Conservation (phyloP, 2,888 invertebrate genomes). For the Sminthurides aquaticus region DNA sequence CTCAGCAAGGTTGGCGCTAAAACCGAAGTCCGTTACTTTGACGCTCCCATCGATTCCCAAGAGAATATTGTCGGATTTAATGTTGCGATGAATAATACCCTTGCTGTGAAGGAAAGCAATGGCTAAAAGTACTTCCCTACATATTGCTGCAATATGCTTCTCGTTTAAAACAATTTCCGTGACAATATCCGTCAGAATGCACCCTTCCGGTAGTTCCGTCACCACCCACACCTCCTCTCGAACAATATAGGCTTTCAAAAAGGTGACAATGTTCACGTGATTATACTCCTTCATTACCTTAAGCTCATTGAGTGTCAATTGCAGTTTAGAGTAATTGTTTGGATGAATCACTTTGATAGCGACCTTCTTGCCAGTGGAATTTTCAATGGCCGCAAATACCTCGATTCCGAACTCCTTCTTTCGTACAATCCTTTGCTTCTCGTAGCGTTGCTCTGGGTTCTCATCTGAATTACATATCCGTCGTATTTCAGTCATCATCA, state of each 20-base stretch:
- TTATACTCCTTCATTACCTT: slow-evolving; percentile 81
- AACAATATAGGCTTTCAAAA: slow-evolving; percentile 84
- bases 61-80: slow-evolving; percentile 94
- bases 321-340: slow-evolving; percentile 88
- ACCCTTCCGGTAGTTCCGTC: slow-evolving; percentile 91
- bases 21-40: slow-evolving; percentile 94
- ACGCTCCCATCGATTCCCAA: slow-evolving; percentile 83
- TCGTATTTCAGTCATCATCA: slow-evolving; percentile 67
- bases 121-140: slow-evolving; percentile 79
- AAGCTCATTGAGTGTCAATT: slow-evolving; percentile 90
- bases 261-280: slow-evolving; percentile 92
- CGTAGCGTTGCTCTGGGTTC: slow-evolving; percentile 72
- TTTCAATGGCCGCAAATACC: slow-evolving; percentile 75
- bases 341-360: slow-evolving; percentile 96
- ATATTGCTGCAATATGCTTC: slow-evolving; percentile 90
- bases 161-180: slow-evolving; percentile 96
- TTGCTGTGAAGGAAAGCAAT: slow-evolving; percentile 80
- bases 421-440: slow-evolving; percentile 52
- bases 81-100: slow-evolving; percentile 89
- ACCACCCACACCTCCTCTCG: slow-evolving; percentile 91
- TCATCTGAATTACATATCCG: slow-evolving; percentile 74
- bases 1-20: slow-evolving; percentile 91
- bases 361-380: slow-evolving; percentile 64
- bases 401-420: slow-evolving; percentile 75
- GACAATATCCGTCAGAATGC: slow-evolving; percentile 83